Percentiles rank a stretch among this genome's conserved stretches.
Conservation (phyloP, 1,140 invertebrate genomes). For the Hypsibius dujardini region DNA sequence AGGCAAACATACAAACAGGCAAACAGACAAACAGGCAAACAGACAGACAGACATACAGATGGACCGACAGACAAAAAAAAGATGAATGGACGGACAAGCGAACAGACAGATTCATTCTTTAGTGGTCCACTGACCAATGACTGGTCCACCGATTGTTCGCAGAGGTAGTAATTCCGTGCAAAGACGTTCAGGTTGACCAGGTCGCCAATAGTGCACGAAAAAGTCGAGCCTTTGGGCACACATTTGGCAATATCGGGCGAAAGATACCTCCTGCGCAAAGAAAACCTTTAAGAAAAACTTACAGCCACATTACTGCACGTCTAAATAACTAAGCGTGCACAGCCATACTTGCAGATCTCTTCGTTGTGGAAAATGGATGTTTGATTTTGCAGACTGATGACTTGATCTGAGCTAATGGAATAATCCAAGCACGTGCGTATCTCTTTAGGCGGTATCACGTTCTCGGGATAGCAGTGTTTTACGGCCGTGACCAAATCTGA, state of each 20-base stretch:
- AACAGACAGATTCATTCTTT: no score
- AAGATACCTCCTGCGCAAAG: not conserved
- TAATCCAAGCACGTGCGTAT: not conserved
- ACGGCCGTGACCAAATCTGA: not conserved
- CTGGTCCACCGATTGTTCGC: not conserved
- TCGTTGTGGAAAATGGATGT: not conserved
- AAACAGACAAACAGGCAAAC: no score
- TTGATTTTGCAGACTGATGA: not conserved
- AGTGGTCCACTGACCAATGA: not conserved
- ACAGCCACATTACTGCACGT: not conserved
- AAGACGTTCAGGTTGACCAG: conserved; percentile 5
- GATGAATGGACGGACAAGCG: no score
- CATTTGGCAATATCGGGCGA: not conserved
- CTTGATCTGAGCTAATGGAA: not conserved
- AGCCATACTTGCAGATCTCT: no score
- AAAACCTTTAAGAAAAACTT: not conserved
- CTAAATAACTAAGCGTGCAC: not conserved
- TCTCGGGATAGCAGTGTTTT: not conserved
- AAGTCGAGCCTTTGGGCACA: not conserved
- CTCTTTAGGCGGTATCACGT: conserved; percentile 1
- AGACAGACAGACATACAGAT: no score
- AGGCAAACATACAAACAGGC: no score
- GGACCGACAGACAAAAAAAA: no score
- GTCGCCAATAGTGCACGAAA: conserved; percentile 8
- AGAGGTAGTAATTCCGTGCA: not conserved